Conservation (phyloP, 2,113 vertebrate genomes). For the Myrmophylax atrothorax region DNA sequence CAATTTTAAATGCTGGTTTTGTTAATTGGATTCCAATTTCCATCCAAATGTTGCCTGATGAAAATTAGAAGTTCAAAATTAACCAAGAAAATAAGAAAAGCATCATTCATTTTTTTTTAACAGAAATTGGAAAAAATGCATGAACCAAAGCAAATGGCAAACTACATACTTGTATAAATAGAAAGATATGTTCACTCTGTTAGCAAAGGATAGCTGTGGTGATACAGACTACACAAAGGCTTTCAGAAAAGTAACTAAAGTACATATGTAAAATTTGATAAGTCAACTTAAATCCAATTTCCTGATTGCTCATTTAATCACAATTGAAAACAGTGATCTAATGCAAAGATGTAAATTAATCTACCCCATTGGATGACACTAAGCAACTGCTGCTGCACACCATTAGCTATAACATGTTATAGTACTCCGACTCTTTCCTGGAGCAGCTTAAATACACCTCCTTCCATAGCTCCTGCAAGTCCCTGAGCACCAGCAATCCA, state of each 20-base stretch:
- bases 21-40: conserved; percentile 17
- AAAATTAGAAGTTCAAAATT: conserved; percentile 27
- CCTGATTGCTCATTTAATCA: neutral
- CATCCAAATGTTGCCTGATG: neutral
- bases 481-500: neutral
- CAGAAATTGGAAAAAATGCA: neutral
- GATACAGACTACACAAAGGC: neutral
- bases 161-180: neutral
- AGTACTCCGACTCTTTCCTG: neutral
- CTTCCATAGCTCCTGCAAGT: neutral
- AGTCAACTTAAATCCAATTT: neutral
- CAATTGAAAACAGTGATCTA: neutral
- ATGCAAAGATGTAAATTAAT: neutral
- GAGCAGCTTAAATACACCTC: neutral
- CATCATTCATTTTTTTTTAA: neutral
- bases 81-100: conserved; percentile 10
- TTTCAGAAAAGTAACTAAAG: neutral
- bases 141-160: neutral
- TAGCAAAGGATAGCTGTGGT: neutral
- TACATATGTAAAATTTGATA: neutral
- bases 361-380: neutral
- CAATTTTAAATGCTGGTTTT: conserved; percentile 8
- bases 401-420: neutral
- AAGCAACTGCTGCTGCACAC: neutral
- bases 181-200: neutral